Evolutionary conservation across 2,888 invertebrate species (phyloP), one percentile per base, ranked within the genome.

Genomic region (Drosophila differens): DNA sequence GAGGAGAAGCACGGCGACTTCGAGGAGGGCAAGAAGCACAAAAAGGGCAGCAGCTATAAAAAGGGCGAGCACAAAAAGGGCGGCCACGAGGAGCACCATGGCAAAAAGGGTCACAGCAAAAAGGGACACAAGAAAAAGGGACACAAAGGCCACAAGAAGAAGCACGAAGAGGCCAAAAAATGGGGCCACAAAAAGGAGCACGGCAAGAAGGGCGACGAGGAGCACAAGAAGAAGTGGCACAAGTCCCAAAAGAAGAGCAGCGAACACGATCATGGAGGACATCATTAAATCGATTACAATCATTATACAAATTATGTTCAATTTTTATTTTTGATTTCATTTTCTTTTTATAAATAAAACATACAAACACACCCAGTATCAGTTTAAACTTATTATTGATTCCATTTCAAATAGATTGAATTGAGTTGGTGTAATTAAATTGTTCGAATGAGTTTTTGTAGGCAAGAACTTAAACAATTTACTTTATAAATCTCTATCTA

Each of bases 1-100:
- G 96, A 97, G 92, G 96, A 96, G 91, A 97, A 97, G 90, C 96
- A 97, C 90, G 97, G 97, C 74, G 96, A 95, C 41, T 96, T 95
- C 92, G 96, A 97, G 91, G 96, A 97, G 91, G 96, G 96, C 90
- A 96, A 97, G 83, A 96, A 96, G 32, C 96, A 96, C 93, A 96
- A 97, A 93, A 96, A 97, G 93, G 97, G 97, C 69, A 96, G 96
- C 9, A 96, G 96, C 92, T 95, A 95, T 93, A 96, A 97, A 93
- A 96, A 96, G 85, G 97, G 97, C n/a, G 96, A 96, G 92, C 95
- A 97, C 90, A 95, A 97, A 87, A 95, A 96, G 53, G 96, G 95
- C 12, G 96, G 96, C 83, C 96, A 97, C 85, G 95, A 96, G 84
- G 96, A 96, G 83, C 96, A 97, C 90, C 96, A 97, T 81, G 97